Evolutionary conservation across 1,140 invertebrate species (phyloP), one percentile per base, ranked within the genome.

Genomic region (Samia ricini): DNA sequence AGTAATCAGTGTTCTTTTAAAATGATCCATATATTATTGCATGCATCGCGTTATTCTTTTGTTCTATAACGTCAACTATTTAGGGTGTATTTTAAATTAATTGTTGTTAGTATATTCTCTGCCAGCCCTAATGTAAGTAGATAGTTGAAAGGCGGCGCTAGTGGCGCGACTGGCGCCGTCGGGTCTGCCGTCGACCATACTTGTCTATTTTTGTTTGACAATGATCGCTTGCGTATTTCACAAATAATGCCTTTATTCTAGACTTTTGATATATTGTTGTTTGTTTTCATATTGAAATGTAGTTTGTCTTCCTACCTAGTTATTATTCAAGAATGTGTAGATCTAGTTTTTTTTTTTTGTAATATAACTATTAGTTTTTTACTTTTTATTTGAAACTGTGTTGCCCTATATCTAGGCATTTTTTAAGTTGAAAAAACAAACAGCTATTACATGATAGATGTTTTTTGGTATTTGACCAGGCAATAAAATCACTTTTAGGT

Each of bases 151-250:
- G 59, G 59, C 49, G 59, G 12, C 59, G 50, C 23, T 50, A 33
- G 5, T 19, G 52, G 19, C 10, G 18, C 48, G 48, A 61, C 49
- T 12, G 66, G 66, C 66, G 66, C 66, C 66, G 66, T 51, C 57
- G 58, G 52, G 66, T 68, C 66, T 68, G 52, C 58, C 61, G 24
- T 56, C 57, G 51, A 19, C 55, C 57, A 63, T 59, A 20, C 52
- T 48, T 55, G 20, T 60, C 66, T 68, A 60, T 60, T 60, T 63
- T 60, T 54, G 58, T 63, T 62, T 33, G 56, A 67, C 65, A 63
- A 62, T 67, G 23, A 26, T 19, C 33, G 48, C 20, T 57, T 48
- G 18, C 24, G 61, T 48, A 57, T 12, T 24, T 56, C 33, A 24
- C 22, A 36, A 61, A 36, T 63, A 23, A 61, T 59, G 29, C 48